These are phyloP conservation scores for Aspidapion aeneum DNA, from an alignment of 2,888 invertebrate species.

Conservation along the genomic window DNA sequence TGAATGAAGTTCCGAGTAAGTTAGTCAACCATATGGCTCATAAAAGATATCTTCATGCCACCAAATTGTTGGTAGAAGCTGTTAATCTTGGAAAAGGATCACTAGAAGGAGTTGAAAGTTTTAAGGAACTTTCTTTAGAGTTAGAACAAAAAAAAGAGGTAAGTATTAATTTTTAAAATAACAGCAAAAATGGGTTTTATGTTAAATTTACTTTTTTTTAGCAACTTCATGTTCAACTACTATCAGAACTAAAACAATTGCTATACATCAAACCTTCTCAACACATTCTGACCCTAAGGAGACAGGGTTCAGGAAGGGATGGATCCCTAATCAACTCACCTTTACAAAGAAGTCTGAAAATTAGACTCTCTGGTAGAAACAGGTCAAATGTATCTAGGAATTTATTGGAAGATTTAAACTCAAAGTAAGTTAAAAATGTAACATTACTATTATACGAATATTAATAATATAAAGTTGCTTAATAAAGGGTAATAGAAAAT, in stretches of 20 bases:
- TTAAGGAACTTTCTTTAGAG: conserved; percentile 75
- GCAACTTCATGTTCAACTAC: conserved; percentile 64
- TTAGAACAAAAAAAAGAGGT: conserved; percentile 65
- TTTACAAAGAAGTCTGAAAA: conserved; percentile 56
- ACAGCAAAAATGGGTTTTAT: background rate
- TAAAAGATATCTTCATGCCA: conserved; percentile 82
- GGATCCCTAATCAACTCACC: conserved; percentile 48
- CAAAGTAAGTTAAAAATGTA: conserved; percentile 28
- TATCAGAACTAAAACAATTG: conserved; percentile 69
- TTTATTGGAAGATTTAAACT: conserved; percentile 51
- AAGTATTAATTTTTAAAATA: conserved; percentile 14
- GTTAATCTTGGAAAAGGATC: conserved; percentile 65
- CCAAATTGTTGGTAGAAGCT: conserved; percentile 74
- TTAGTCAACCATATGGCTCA: conserved; percentile 61
- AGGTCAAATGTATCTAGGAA: conserved; percentile 54
- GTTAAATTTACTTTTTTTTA: conserved; percentile 39
- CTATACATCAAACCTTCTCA: conserved; percentile 56
- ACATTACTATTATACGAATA: conserved; percentile 1
- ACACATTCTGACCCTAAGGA: conserved; percentile 49
- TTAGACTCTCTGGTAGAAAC: conserved; percentile 56
- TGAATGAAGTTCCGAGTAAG: conserved; percentile 69
- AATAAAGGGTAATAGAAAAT: no score
- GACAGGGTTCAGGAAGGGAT: conserved; percentile 60
- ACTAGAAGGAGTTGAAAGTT: conserved; percentile 77
- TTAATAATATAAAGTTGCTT: conserved; percentile 6